Evolutionary conservation across 2,888 invertebrate species (phyloP).

Genomic region (Tricholauxania praeusta): DNA sequence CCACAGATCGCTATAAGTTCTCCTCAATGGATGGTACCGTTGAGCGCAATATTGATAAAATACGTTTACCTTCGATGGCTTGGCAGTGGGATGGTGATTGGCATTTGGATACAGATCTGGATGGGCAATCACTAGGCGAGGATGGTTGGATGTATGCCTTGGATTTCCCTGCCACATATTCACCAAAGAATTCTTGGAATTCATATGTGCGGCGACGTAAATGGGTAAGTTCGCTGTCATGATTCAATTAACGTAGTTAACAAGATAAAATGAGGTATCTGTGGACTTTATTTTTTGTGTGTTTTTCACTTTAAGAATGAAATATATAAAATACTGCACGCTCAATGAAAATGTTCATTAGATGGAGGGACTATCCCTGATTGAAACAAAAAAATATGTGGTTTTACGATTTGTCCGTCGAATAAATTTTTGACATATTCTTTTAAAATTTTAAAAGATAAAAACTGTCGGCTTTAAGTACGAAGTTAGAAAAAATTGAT

Average conservation of each 20-base stretch:
- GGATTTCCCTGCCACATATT: constrained; percentile 88
- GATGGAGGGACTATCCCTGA: too few relatives aligned
- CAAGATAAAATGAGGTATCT: too few relatives aligned
- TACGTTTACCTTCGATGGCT: constrained; percentile 90
- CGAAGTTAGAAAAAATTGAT: too few relatives aligned
- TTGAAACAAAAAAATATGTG: too few relatives aligned
- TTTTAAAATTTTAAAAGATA: too few relatives aligned
- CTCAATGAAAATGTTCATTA: too few relatives aligned
- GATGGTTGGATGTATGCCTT: constrained; percentile 96
- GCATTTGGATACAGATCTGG: constrained; percentile 85
- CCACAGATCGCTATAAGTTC: constrained; percentile 89
- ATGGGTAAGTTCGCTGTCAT: constrained; percentile 74
- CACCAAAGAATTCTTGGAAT: constrained; percentile 86
- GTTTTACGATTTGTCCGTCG: too few relatives aligned
- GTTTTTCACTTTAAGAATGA: too few relatives aligned
- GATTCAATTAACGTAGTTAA: neutral
- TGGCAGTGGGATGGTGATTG: constrained; percentile 98
- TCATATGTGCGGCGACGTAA: constrained; percentile 90
- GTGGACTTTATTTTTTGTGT: too few relatives aligned
- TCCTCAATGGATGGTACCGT: constrained; percentile 86
- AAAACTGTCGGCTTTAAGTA: too few relatives aligned
- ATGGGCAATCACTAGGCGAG: constrained; percentile 88
- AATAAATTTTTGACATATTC: too few relatives aligned
- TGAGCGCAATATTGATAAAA: constrained; percentile 83
- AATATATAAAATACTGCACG: too few relatives aligned